Base-by-base conservation (phyloP, 1,140 invertebrate species). In the Trichomalopsis sarcophagae region DNA sequence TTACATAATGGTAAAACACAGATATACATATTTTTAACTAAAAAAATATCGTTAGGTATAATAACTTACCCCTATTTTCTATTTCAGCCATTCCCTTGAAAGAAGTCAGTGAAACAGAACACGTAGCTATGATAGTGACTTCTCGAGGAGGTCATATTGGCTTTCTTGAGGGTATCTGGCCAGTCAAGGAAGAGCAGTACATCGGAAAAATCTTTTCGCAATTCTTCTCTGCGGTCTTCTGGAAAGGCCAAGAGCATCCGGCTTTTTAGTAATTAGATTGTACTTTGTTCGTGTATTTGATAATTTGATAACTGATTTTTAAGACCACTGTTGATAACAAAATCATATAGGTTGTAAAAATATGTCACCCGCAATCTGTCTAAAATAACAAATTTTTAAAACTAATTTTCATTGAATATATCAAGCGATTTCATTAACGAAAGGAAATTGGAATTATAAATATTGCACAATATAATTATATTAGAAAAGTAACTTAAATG, bases 61-160 rank as follows among this genome's bases (percentile, higher is more conserved):
- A 75, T 33, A 44, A 44, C 40, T 75, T 75, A 36, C 74, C 30
- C 27, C 33, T 36, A 71, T 30, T 71, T 17, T 13, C 9, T 2
- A 62, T 93, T 94, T 27, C 90, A 95, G 96, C 95, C 14, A 95
- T 97, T 86, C 96, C 96, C 3, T 88, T 96, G 2, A 94, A 95
- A 89, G 95, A 95, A 86, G 96, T 95, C 44, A 93, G 94, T 81
- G 90, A 95, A 87, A 95, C 95, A 84, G 94, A 95, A 76, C 94
- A 96, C 89, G 95, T 97, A 40, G 96, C 96, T 76, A 95, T 97
- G 84, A 93, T 97, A 30, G 94, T 97, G 17, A 97, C 97, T 13
- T 94, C 95, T 3, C 95, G 96, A 89, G 97, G 97, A 75, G 97
- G 97, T 9, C 97, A 98, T 92, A 97, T 98, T 91, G 97, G 97